Evolutionary conservation across 2,888 invertebrate genomes (phyloP).

Genomic region (Drosophila paracracens): DNA sequence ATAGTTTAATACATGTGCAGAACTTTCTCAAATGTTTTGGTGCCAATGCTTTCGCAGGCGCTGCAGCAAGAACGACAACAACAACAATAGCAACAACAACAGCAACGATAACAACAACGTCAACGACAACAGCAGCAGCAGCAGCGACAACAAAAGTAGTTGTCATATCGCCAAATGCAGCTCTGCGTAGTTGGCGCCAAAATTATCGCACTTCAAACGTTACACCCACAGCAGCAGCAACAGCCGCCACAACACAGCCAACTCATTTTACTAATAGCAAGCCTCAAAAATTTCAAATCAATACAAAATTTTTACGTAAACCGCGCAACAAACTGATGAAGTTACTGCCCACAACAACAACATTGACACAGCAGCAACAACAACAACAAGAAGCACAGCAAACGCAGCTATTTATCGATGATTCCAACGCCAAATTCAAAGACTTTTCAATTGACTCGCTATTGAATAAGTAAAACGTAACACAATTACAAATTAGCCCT

Average conservation of each 20-base stretch:
- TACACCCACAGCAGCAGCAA: conserved; percentile 7
- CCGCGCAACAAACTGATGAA: conserved; percentile 78
- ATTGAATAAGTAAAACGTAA: conserved; percentile 76
- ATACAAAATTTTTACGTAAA: conserved; percentile 83
- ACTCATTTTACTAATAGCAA: conserved; percentile 48
- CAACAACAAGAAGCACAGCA: conserved; percentile 31
- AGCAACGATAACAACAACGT: conserved; percentile 5
- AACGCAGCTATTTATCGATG: conserved; percentile 73
- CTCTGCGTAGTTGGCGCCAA: conserved; percentile 67
- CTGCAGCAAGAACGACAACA: conserved; percentile 19
- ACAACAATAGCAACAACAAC: conserved; percentile 5
- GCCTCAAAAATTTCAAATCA: conserved; percentile 82
- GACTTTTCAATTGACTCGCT: conserved; percentile 85
- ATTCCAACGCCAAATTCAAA: conserved; percentile 85
- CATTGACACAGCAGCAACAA: conserved; percentile 36
- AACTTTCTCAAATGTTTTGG: conserved; percentile 83
- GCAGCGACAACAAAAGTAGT: background rate
- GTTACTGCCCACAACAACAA: conserved; percentile 58
- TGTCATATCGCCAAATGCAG: conserved; percentile 23
- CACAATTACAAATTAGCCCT: conserved; percentile 50
- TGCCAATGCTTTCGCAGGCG: conserved; percentile 56
- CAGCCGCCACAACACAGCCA: conserved; percentile 25
- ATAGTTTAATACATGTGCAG: conserved; percentile 79
- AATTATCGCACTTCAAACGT: conserved; percentile 33
- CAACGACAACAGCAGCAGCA: background rate